Evolutionary conservation across 2,888 invertebrate species (phyloP).

Genomic region (Hedychridium roseum): DNA sequence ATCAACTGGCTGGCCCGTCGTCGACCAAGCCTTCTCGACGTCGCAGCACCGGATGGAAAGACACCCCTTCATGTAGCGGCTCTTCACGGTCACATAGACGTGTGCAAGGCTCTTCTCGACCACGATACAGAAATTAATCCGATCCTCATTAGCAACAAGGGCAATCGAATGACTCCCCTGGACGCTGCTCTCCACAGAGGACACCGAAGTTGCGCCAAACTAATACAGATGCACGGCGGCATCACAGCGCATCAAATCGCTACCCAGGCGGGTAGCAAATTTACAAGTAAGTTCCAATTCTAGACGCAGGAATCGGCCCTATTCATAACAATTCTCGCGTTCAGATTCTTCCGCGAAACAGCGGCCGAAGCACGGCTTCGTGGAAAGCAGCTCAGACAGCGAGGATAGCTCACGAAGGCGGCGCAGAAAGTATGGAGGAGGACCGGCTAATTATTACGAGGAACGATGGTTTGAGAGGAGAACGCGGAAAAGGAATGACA

Average conservation of each 20-base stretch:
- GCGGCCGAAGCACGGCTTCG: slow-evolving; percentile 50
- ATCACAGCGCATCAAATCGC: slow-evolving; percentile 74
- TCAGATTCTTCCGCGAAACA: slow-evolving; percentile 56
- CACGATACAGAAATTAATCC: slow-evolving; percentile 86
- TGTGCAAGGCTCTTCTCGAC: slow-evolving; percentile 87
- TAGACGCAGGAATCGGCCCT: too few relatives aligned
- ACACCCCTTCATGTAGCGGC: slow-evolving; percentile 95
- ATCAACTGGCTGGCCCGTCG: slow-evolving; percentile 88
- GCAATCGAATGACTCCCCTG: slow-evolving; percentile 86
- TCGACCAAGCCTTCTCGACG: slow-evolving; percentile 84
- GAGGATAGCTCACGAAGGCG: slow-evolving; percentile 38
- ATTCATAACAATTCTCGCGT: too few relatives aligned
- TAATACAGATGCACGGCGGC: slow-evolving; percentile 89
- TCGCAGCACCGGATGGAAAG: slow-evolving; percentile 91
- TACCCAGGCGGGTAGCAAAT: too few relatives aligned
- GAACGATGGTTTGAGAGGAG: slow-evolving; percentile 56
- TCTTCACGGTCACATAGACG: slow-evolving; percentile 90
- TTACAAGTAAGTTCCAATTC: too few relatives aligned
- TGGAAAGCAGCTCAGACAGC: slow-evolving; percentile 50
- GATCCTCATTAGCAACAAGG: slow-evolving; percentile 82
- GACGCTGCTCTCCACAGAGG: slow-evolving; percentile 90
- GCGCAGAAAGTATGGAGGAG: slow-evolving; percentile 31
- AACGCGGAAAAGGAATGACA: slow-evolving; percentile 47
- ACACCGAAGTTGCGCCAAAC: slow-evolving; percentile 90
- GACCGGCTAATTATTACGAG: slow-evolving; percentile 53